Evolutionary conservation across 2,888 invertebrate species (phyloP), one percentile per base, ranked within the genome.

Genomic region (Dorcus parallelipipedus): DNA sequence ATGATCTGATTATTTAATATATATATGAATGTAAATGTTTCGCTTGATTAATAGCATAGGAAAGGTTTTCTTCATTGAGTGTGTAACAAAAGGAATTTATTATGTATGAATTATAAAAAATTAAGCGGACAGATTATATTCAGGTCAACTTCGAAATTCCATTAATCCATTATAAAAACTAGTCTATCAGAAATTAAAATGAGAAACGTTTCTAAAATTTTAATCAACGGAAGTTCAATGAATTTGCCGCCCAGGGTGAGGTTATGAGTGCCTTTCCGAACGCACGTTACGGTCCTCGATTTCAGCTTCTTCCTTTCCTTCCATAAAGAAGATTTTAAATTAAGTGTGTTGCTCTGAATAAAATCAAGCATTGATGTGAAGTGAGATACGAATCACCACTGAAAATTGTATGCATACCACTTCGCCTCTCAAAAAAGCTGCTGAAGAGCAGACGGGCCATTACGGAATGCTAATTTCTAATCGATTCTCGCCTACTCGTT

Each of bases 391-490:
- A 67, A 67, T 65, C 65, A 62, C 58, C 61, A 61, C 60, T 56
- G 63, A 67, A 64, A 65, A 64, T 64, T 66, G 67, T 63, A 62
- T 66, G 65, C 65, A 62, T 65, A 64, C 65, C 65, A 64, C 64
- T 58, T 58, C 50, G 45, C 50, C 26, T 39, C 43, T 39, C 38
- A 38, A 57, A 57, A 57, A 52, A 62, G 59, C 61, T 62, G 61
- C 58, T 64, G 63, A 64, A 60, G 61, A 58, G 61, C 52, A 56
- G 67, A 60, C 61, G 62, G 54, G 58, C 67, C 65, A 68, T 68
- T 68, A 66, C 65, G 47, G 64, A 65, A 68, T 68, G 68, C 68
- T 66, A 68, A 68, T 68, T 67, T 66, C 64, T 64, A 64, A 68
- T 68, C 68, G 68, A 67, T 68, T 66, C 58, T 59, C 59, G 58